Percentiles rank a stretch among this genome's conserved stretches.
Evolutionary conservation across 2,797 vertebrate species (phyloP).

Genomic region (Acanthopagrus latus): DNA sequence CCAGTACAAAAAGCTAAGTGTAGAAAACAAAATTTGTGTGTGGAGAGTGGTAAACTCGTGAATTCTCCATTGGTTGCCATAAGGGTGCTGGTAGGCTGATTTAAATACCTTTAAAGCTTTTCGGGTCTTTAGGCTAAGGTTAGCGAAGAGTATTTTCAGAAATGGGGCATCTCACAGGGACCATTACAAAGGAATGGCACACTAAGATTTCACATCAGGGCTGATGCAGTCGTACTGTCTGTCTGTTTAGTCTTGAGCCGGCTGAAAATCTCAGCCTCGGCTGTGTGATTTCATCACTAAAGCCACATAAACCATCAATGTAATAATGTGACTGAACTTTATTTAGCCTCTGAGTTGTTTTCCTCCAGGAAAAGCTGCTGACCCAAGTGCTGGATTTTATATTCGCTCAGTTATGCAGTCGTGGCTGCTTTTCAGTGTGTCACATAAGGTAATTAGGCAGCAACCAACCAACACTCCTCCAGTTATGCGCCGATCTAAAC

Average conservation of each 20-base stretch:
- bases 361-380: constrained; percentile 36
- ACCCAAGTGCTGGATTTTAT: constrained; percentile 43
- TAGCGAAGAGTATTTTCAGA: background rate
- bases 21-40: too few species aligned
- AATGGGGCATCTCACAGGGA: background rate
- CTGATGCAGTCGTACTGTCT: background rate
- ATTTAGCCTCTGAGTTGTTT: constrained; percentile 35
- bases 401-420: constrained; percentile 42
- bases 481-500: constrained; percentile 6
- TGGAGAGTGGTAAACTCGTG: too few species aligned
- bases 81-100: too few species aligned
- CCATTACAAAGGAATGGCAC: background rate
- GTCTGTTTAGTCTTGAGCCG: background rate
- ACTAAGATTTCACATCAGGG: constrained; percentile 1
- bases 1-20: too few species aligned
- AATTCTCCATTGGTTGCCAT: too few species aligned
- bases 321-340: constrained; percentile 47
- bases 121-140: background rate
- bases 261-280: background rate
- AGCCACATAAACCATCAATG: constrained; percentile 6
- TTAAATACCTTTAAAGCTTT: too few species aligned
- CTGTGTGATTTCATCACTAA: background rate
- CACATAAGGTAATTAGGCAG: constrained; percentile 34
- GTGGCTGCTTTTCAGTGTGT: constrained; percentile 30
- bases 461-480: background rate